Evolutionary conservation across 2,797 vertebrate species (phyloP).

Genomic region (Stomatorhinus walkeri): DNA sequence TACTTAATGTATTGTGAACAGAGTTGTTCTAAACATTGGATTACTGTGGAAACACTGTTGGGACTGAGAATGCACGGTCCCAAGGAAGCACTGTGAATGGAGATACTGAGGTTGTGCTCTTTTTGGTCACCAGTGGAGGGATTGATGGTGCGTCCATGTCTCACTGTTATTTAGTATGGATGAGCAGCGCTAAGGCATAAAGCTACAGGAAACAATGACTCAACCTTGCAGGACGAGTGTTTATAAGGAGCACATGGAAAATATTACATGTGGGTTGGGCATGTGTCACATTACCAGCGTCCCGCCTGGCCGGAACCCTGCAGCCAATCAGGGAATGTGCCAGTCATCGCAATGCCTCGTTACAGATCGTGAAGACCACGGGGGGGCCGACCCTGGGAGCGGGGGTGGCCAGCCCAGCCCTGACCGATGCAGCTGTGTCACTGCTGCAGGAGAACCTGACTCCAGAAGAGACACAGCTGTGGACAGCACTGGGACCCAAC

Average conservation of each 20-base stretch:
- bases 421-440: constrained; percentile 67
- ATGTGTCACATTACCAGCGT: background rate
- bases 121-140: background rate
- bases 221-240: background rate
- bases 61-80: background rate
- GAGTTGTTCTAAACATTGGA: background rate
- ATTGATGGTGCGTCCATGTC: background rate
- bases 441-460: constrained; percentile 63
- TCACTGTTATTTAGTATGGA: background rate
- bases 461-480: constrained; percentile 62
- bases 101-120: background rate
- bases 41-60: background rate
- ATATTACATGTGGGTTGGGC: background rate
- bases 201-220: background rate
- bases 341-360: background rate
- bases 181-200: background rate
- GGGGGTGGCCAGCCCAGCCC: constrained; percentile 58
- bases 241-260: constrained; percentile 5
- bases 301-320: background rate
- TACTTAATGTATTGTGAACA: background rate
- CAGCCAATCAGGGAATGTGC: background rate
- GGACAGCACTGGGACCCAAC: constrained; percentile 70
- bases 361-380: constrained; percentile 71
- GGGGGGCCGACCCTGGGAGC: constrained; percentile 64
- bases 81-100: background rate